Evolutionary conservation across 2,797 vertebrate genomes (phyloP), one percentile per base, ranked within the genome.

Genomic region (Crotalus adamanteus): DNA sequence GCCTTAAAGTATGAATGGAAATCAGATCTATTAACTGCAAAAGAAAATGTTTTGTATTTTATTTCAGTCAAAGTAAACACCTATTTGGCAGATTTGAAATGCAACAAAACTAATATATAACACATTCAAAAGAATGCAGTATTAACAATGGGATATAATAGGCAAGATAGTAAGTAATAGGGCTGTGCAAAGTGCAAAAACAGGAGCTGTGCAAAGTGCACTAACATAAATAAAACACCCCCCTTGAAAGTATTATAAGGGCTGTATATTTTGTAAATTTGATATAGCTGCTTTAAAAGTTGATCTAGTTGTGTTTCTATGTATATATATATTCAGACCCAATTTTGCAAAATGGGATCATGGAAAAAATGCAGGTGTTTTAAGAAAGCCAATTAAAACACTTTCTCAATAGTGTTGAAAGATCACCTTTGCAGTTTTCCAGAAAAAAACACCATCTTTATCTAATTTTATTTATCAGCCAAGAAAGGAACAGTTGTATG

Each of bases 1-100:
- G 42, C 83, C 91, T 94, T 59, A 94, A 96, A 91, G 86, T 42
- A 7, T 92, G 31, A 14, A 6, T 47, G 12, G 59, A 88, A 94
- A 16, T 88, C 69, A 85, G 87, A 95, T 88, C 5, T 93, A 93
- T 94, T 51, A 53, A 87, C 51, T 28, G 16, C 57, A 86, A 55
- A 83, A 73, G 25, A 31, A 85, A 53, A 2, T 37, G 28, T 57
- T 91, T 47, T 88, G 6, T 53, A 53, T 59, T 13, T 91, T 65
- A 20, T 57, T 88, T 14, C 53, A 56, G 31, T 18, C 26, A 83
- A 65, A 42, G 25, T n/a, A 4, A 69, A 56, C 3, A 37, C 22
- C 14, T 1, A 4, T 4, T 26, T 47, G 59, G 5, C 31, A 86
- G 59, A 28, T 25, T 55, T 63, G 12, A 92, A 86, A 83, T 55